These are phyloP conservation scores for Camponotus pennsylvanicus DNA, from an alignment of 1,140 invertebrate species.

Conservation along the genomic window DNA sequence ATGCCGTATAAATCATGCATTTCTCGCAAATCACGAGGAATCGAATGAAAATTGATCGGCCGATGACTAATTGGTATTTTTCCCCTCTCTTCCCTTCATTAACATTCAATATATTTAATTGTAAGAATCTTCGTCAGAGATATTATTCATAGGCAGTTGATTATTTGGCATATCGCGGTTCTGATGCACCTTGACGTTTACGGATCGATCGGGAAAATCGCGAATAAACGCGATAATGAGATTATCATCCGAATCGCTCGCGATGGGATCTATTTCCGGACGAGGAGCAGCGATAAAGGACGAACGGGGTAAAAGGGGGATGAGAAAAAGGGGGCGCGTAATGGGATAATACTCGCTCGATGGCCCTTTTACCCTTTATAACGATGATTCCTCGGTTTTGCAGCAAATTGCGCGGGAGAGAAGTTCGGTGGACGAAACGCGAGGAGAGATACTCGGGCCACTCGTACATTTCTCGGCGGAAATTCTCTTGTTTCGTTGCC, in stretches of 20 bases:
- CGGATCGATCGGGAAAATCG: constrained; percentile 40
- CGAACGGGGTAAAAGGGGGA: constrained; percentile 42
- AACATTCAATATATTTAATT: neutral
- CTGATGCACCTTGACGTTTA: constrained; percentile 31
- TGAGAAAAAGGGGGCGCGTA: constrained; percentile 64
- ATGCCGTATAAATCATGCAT: constrained; percentile 17
- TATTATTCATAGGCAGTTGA: constrained; percentile 2
- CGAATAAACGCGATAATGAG: constrained; percentile 35
- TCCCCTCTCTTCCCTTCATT: neutral
- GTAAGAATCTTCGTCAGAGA: neutral
- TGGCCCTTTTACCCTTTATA: constrained; percentile 78
- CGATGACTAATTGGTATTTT: constrained; percentile 3
- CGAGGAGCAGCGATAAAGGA: constrained; percentile 66
- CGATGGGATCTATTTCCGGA: constrained; percentile 54
- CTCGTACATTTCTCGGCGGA: neutral
- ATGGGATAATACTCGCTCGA: constrained; percentile 75
- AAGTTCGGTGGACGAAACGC: constrained; percentile 38
- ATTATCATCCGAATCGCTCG: constrained; percentile 55
- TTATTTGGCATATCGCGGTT: constrained; percentile 9
- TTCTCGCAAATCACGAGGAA: constrained; percentile 22
- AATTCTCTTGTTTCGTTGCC: neutral
- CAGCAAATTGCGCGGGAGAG: constrained; percentile 62
- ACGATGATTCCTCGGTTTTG: constrained; percentile 76
- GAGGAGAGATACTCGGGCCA: neutral
- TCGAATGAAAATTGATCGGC: neutral